Evolutionary conservation across 1,140 invertebrate species (phyloP).

Genomic region (Callitettix versicolor): DNA sequence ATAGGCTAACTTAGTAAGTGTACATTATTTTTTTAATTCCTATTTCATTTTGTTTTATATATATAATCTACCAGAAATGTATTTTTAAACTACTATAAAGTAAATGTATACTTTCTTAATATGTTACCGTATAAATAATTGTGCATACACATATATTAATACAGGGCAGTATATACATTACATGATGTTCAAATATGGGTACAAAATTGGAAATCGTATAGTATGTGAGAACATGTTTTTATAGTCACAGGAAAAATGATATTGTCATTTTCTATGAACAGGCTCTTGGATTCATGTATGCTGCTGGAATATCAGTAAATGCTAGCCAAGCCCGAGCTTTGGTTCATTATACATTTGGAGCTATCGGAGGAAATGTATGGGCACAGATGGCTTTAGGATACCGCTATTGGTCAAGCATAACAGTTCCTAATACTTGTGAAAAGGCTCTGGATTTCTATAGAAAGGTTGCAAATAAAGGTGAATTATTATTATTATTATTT

Average conservation of each 20-base stretch:
- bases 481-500: no score
- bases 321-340: slow-evolving; percentile 81
- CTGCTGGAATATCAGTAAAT: slow-evolving; percentile 71
- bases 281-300: slow-evolving; percentile 83
- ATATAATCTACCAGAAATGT: not conserved
- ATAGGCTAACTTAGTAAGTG: no score
- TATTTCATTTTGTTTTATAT: not conserved
- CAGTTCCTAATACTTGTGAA: slow-evolving; percentile 79
- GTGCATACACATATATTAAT: no score
- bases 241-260: no score
- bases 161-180: no score
- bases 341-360: slow-evolving; percentile 83
- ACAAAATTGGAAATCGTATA: no score
- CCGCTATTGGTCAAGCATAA: slow-evolving; percentile 81
- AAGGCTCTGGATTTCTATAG: slow-evolving; percentile 80
- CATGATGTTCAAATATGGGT: no score
- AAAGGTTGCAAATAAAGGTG: slow-evolving; percentile 76
- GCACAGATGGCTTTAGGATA: slow-evolving; percentile 93
- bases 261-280: no score
- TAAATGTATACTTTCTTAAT: no score
- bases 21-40: not conserved
- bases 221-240: no score
- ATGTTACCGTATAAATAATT: no score
- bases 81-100: not conserved
- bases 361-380: slow-evolving; percentile 77